Evolutionary conservation across 2,888 invertebrate genomes (phyloP), one percentile per base, ranked within the genome.

Genomic region (Malthinus flaveolus): DNA sequence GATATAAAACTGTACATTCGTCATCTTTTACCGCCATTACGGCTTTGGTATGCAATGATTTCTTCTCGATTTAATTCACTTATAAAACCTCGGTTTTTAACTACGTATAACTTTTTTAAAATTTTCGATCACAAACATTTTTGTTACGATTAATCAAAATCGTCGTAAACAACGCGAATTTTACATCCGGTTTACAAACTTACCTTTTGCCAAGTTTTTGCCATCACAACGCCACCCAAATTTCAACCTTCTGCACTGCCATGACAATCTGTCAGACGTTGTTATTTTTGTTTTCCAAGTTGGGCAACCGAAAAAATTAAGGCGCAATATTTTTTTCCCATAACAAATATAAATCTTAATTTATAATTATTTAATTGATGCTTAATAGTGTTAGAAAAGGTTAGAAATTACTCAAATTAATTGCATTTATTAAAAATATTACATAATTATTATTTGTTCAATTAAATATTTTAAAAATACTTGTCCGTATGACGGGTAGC

Each of bases 201-300:
- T 85, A 88, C 88, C 88, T 86, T 85, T 86, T 83, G 85, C 84
- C 85, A 86, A 85, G 85, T 80, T 85, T 87, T 86, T 87, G 87
- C 87, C 87, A 87, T 88, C 85, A 87, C 87, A 87, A 85, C 85
- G 86, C 86, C 86, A 86, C 86, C 85, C 86, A 86, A 85, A 86
- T 85, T 86, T 86, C 85, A 85, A 85, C 85, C 84, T 86, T 85
- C 86, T 68, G 66, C 66, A 85, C 85, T 85, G 84, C 84, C 83
- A 84, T 84, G 61, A 62, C 62, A 61, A 64, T 63, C 60, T 62
- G 71, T 65, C 71, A 73, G 65, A 66, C 67, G 68, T 69, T 70
- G 68, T 71, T 71, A 69, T 71, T 66, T 71, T 69, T 68, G 66
- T 67, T 69, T 66, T 67, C 54, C 66, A 66, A 62, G 64, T 67